These are phyloP conservation scores for Drosophila pectinifera DNA, from an alignment of 1,140 invertebrate species.

Conservation along the genomic window DNA sequence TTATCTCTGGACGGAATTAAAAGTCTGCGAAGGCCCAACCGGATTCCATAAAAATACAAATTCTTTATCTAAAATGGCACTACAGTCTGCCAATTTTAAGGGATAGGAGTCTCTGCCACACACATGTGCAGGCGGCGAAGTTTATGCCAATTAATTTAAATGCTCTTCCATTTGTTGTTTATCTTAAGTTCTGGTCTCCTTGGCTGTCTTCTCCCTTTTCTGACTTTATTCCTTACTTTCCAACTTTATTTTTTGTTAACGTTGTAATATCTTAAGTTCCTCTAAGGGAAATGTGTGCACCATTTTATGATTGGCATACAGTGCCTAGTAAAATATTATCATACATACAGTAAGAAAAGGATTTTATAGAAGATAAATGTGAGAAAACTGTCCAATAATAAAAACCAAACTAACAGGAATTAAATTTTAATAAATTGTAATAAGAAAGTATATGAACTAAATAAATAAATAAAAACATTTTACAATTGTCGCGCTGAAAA, in stretches of 20 bases:
- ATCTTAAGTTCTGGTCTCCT: slow-evolving; percentile 53
- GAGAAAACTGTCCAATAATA: background rate
- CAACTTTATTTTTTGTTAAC: slow-evolving; percentile 34
- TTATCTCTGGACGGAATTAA: slow-evolving; percentile 48
- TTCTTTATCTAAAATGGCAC: slow-evolving; percentile 17
- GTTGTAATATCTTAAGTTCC: slow-evolving; percentile 21
- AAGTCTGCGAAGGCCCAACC: slow-evolving; percentile 15
- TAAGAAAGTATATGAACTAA: background rate
- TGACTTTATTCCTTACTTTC: slow-evolving; percentile 19
- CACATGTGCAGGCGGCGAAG: slow-evolving; percentile 37
- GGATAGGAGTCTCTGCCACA: slow-evolving; percentile 3
- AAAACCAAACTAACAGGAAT: no score
- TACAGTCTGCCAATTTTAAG: slow-evolving; percentile 6
- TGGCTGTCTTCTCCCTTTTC: slow-evolving; percentile 5
- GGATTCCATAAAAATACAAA: slow-evolving; percentile 19
- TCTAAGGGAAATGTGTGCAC: slow-evolving; percentile 13
- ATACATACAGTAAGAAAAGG: background rate
- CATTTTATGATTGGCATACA: slow-evolving; percentile 25
- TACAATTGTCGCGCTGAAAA: no score
- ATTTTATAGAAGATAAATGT: background rate
- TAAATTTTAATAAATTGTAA: background rate
- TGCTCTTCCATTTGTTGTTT: slow-evolving; percentile 60
- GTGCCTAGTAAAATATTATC: slow-evolving; percentile 3
- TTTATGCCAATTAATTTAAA: slow-evolving; percentile 67
- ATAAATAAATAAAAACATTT: background rate